Conservation (phyloP, 2,113 vertebrate species). For the Sitta europaea region DNA sequence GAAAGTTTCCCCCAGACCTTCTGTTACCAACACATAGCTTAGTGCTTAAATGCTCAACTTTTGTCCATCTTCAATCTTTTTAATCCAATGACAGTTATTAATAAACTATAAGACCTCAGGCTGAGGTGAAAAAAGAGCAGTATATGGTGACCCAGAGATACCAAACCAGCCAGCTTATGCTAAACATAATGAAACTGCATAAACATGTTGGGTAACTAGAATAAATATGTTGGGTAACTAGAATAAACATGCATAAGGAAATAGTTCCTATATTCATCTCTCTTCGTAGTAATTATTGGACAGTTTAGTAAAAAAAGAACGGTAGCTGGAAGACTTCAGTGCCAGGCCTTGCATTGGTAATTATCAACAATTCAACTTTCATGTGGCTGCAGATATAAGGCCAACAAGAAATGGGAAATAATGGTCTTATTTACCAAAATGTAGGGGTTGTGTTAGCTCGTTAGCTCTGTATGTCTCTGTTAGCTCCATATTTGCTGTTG, state of each 20-base stretch:
- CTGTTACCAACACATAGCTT: not conserved
- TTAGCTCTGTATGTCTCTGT: not conserved
- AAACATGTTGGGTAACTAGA: not conserved
- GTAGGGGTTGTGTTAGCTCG: not conserved
- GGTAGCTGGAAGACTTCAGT: not conserved
- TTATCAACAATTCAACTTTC: not conserved
- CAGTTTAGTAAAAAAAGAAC: not conserved
- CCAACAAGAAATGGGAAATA: not conserved
- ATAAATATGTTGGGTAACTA: no score
- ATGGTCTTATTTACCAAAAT: not conserved
- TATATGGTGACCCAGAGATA: not conserved
- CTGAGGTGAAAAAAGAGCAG: not conserved
- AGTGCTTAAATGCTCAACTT: not conserved
- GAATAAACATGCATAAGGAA: not conserved
- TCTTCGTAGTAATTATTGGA: not conserved
- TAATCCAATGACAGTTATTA: not conserved
- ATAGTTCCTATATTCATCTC: not conserved
- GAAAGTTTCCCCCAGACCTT: not conserved
- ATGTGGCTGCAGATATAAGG: not conserved
- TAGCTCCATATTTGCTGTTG: not conserved
- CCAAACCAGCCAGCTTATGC: not conserved
- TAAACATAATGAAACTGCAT: not conserved
- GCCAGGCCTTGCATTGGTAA: not conserved
- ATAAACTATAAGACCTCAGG: not conserved
- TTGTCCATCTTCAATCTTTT: not conserved